Evolutionary conservation across 2,888 invertebrate genomes (phyloP), one percentile per base, ranked within the genome.

Genomic region (Erannis defoliaria): DNA sequence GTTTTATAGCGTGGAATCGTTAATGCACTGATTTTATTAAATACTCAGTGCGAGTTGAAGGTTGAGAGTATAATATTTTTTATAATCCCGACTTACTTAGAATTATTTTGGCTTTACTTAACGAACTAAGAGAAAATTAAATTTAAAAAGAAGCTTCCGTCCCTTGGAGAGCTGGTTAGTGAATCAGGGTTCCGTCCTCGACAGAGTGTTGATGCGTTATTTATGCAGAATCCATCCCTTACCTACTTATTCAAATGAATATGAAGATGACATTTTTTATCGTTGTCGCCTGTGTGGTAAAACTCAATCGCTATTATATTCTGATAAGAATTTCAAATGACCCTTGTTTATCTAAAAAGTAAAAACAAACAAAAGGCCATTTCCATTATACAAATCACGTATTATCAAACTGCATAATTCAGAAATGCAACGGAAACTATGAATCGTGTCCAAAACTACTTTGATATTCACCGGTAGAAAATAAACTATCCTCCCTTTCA

Each of bases 371-470:
- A 62, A 62, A 48, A 40, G 51, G 26, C 35, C 26, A 42, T 51
- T 62, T 57, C 38, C 50, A 50, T 63, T 63, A 64, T 51, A 55
- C 64, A 60, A 62, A 67, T 67, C 64, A 67, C 67, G 67, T 64
- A 54, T 53, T 40, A 37, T 26, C 31, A 62, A 61, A 59, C 56
- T 55, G 62, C 53, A 56, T 62, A 51, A 43, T 43, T 45, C 23
- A 49, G 37, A 64, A 60, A 58, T 40, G 54, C 57, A 63, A 37
- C 65, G 65, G 62, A 67, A 60, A 63, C 49, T 42, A 38, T 59
- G 58, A 58, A 48, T 58, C 57, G 50, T 58, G 57, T 57, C 59
- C 37, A 55, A 62, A 62, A 53, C 23, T 26, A 40, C 63, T 67
- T 67, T 64, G 55, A 59, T 61, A 60, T 62, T 33, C 49, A 62